Percentiles rank a stretch among this genome's conserved stretches.
Evolutionary conservation across 2,888 invertebrate species (phyloP).

Genomic region (Folsomia candida): DNA sequence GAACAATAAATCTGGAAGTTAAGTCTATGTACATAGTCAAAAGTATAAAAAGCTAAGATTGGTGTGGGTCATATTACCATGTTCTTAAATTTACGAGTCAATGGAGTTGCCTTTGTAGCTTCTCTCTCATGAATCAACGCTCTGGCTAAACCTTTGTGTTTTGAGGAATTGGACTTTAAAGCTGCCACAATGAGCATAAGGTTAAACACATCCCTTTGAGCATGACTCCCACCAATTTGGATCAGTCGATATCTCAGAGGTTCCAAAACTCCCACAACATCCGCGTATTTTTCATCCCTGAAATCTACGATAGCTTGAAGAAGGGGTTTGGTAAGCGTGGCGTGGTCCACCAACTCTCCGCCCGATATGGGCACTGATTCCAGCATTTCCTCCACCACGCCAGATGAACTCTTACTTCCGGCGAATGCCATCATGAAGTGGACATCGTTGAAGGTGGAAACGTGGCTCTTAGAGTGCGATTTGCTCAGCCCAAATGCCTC

Average conservation of each 20-base stretch:
- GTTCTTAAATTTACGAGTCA: neutral
- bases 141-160: constrained; percentile 11
- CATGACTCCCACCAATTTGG: constrained; percentile 13
- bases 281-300: constrained; percentile 1
- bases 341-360: neutral
- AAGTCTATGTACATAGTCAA: no score
- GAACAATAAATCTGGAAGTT: no score
- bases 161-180: neutral
- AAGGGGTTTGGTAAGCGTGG: neutral
- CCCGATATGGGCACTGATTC: neutral
- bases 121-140: constrained; percentile 17
- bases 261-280: neutral
- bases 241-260: constrained; percentile 1
- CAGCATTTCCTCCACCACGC: neutral
- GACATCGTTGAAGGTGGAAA: constrained; percentile 24
- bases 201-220: constrained; percentile 19
- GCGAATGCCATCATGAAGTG: constrained; percentile 30
- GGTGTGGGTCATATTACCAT: no score
- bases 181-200: constrained; percentile 20
- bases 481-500: constrained; percentile 3
- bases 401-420: neutral
- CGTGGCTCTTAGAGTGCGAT: constrained; percentile 1
- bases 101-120: neutral
- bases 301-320: constrained; percentile 6
- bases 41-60: no score